Conservation (phyloP, 1,140 invertebrate species). For the Conus betulinus region DNA sequence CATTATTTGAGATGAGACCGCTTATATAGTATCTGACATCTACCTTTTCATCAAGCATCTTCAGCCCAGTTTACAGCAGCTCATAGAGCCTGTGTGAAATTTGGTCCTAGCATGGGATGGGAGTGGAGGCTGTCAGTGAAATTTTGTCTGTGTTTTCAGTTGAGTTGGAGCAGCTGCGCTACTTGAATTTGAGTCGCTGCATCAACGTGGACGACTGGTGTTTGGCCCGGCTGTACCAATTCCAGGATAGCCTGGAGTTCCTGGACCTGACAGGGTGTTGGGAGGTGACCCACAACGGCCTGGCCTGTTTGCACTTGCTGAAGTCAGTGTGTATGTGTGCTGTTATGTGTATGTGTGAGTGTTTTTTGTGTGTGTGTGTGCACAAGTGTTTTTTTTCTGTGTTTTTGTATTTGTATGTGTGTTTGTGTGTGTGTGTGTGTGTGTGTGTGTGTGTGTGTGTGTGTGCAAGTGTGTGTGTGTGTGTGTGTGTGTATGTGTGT, state of each 20-base stretch:
- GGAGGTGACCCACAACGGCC: conserved; percentile 81
- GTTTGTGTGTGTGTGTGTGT: neutral
- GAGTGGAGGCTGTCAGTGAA: too few relatives aligned
- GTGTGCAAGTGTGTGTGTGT: neutral
- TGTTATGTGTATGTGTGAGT: neutral
- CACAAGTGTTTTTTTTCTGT: neutral
- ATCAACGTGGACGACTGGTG: conserved; percentile 86
- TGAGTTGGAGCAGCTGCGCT: conserved; percentile 79
- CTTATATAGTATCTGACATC: too few relatives aligned
- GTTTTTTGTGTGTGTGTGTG: neutral
- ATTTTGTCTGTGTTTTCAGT: conserved; percentile 58
- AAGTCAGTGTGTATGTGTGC: conserved; percentile 60
- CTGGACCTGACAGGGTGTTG: conserved; percentile 85
- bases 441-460: neutral
- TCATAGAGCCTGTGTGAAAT: too few relatives aligned
- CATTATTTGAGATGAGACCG: too few relatives aligned
- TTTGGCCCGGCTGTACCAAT: conserved; percentile 81
- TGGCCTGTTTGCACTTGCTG: conserved; percentile 82
- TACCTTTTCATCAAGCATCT: too few relatives aligned
- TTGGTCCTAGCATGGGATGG: too few relatives aligned
- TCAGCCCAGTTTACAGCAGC: too few relatives aligned
- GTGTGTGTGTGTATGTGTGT: neutral
- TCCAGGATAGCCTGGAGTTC: conserved; percentile 80
- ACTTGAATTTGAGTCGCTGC: conserved; percentile 82
- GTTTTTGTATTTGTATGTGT: neutral